Conservation (phyloP, 2,888 invertebrate species). For the Diaperis boleti region DNA sequence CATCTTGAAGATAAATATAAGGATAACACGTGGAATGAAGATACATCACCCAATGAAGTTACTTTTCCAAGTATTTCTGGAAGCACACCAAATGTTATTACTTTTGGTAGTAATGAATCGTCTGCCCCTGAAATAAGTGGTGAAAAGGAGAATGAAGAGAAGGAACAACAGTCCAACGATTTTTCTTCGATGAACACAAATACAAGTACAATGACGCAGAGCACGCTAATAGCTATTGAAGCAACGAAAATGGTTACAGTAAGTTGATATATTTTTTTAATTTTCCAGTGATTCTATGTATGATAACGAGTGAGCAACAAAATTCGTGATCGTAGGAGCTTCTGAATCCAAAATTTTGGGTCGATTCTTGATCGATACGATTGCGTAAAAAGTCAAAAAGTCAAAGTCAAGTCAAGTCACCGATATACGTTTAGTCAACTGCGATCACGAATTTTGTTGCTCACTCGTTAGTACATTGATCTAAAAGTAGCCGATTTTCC, state of each 20-base stretch:
- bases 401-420: too few relatives aligned
- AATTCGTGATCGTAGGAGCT: too few relatives aligned
- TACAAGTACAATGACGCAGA: slow-evolving; percentile 76
- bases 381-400: too few relatives aligned
- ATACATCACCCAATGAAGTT: slow-evolving; percentile 81
- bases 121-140: not conserved
- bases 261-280: not conserved
- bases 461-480: too few relatives aligned
- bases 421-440: too few relatives aligned
- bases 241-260: slow-evolving; percentile 75
- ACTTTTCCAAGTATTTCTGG: slow-evolving; percentile 86
- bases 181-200: slow-evolving; percentile 66
- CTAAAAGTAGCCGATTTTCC: too few relatives aligned
- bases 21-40: slow-evolving; percentile 85
- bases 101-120: slow-evolving; percentile 72
- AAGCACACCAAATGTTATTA: slow-evolving; percentile 78
- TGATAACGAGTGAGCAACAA: too few relatives aligned
- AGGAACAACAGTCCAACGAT: slow-evolving; percentile 57
- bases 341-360: too few relatives aligned
- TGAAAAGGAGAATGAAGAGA: slow-evolving; percentile 43
- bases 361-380: too few relatives aligned
- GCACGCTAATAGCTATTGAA: slow-evolving; percentile 80
- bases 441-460: too few relatives aligned
- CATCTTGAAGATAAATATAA: slow-evolving; percentile 65
- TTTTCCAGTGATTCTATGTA: too few relatives aligned